These are phyloP conservation scores for Philotrypesis tridentata DNA, from an alignment of 1,140 invertebrate genomes.

Conservation along the genomic window DNA sequence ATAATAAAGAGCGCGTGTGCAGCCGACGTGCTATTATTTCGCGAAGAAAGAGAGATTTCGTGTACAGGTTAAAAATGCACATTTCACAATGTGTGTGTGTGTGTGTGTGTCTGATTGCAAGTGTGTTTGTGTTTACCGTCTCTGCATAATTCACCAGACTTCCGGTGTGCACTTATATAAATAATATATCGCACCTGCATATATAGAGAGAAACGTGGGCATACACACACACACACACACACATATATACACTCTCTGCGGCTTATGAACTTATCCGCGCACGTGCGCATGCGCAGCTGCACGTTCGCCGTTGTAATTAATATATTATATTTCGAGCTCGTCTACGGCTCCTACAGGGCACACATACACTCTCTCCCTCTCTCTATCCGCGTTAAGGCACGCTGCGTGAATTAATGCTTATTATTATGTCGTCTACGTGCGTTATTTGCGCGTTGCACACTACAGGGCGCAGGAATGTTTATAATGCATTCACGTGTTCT, in stretches of 20 bases:
- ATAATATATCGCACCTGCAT: no score
- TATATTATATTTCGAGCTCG: slow-evolving; percentile 7
- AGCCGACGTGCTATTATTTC: not conserved
- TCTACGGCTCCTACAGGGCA: not conserved
- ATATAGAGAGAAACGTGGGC: not conserved
- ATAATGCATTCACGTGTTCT: not conserved
- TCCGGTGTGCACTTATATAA: no score
- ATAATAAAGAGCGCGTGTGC: not conserved
- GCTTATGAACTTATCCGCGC: not conserved
- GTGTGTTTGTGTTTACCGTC: no score
- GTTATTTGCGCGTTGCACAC: slow-evolving; percentile 9
- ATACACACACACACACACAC: not conserved
- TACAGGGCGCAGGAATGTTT: not conserved
- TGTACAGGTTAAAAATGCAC: not conserved
- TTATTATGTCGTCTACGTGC: slow-evolving; percentile 21
- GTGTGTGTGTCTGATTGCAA: no score
- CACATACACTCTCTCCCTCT: no score
- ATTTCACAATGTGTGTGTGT: no score
- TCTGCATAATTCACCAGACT: not conserved
- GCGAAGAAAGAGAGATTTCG: not conserved
- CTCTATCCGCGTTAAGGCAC: not conserved
- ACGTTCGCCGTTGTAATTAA: slow-evolving; percentile 7
- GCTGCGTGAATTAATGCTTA: slow-evolving; percentile 26
- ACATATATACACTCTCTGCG: not conserved
- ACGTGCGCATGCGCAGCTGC: not conserved